phyloP scores from a whole-genome alignment of 2,888 invertebrate species.

The Hymenopus coronatus region DNA sequence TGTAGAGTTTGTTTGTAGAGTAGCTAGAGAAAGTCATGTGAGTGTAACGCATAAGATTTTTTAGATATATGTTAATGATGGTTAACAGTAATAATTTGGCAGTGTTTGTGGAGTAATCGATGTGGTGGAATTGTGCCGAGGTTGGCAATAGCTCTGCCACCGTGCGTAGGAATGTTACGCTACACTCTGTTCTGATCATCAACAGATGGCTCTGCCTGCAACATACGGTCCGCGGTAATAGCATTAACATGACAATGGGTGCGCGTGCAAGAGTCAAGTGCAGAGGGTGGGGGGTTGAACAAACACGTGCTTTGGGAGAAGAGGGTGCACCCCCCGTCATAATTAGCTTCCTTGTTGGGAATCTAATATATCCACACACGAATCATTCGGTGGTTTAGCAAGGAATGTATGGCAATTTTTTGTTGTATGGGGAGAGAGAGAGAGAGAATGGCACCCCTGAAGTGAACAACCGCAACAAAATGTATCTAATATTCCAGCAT shows the following conservation, averaged over 20 bases:
- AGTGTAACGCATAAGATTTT: no score
- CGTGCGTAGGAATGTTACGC: conserved; percentile 1
- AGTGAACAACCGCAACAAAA: background rate
- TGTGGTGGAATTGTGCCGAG: background rate
- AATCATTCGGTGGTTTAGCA: conserved; percentile 4
- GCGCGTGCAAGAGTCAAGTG: background rate
- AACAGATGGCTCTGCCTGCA: conserved; percentile 9
- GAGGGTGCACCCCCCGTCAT: background rate
- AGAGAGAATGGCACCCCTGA: background rate
- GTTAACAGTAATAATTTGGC: no score
- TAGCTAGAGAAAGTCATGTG: no score
- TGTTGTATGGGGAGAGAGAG: background rate
- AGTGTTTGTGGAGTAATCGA: no score
- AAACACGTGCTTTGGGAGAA: background rate
- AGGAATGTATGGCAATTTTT: background rate
- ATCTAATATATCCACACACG: conserved; percentile 1
- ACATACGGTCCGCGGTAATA: background rate
- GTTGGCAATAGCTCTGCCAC: background rate
- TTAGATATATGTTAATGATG: no score
- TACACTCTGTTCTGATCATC: background rate
- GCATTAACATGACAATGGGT: background rate
- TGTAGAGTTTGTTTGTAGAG: no score
- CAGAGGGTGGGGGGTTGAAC: background rate
- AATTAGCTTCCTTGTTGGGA: background rate
- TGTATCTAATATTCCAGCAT: no score